These are phyloP conservation scores for Campoletis sonorensis DNA, from an alignment of 1,140 invertebrate genomes.

Conservation along the genomic window DNA sequence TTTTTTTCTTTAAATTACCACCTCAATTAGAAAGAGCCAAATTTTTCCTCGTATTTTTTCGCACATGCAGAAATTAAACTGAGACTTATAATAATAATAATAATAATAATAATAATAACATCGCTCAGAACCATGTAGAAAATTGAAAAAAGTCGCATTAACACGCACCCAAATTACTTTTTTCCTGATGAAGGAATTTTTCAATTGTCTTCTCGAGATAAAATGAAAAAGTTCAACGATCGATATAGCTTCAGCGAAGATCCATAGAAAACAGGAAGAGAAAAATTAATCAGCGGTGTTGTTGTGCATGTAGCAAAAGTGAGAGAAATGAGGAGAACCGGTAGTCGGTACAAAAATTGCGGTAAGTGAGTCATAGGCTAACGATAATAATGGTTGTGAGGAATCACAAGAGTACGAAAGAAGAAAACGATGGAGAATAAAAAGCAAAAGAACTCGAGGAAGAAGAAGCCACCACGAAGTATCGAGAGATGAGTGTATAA, in stretches of 20 bases:
- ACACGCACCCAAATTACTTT: too few species aligned
- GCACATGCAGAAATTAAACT: too few species aligned
- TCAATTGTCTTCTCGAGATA: not conserved
- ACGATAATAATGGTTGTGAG: conserved; percentile 24
- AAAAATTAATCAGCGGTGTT: not conserved
- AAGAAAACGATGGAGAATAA: not conserved
- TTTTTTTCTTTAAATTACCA: not conserved
- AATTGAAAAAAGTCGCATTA: too few species aligned
- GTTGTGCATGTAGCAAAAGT: conserved; percentile 2
- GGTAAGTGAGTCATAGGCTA: conserved; percentile 38
- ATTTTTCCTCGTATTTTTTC: too few species aligned
- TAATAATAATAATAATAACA: too few species aligned
- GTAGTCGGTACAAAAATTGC: conserved; percentile 11
- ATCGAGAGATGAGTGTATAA: conserved; percentile 6
- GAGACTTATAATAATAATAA: too few species aligned
- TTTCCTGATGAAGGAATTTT: not conserved
- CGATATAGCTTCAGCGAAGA: not conserved
- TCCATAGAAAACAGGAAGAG: conserved; percentile 25
- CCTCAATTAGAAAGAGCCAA: not conserved
- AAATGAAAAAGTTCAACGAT: not conserved
- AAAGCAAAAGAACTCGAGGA: not conserved
- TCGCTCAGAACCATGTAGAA: too few species aligned
- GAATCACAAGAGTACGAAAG: not conserved
- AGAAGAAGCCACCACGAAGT: conserved; percentile 17
- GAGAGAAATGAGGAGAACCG: not conserved